Conservation (phyloP, 1,140 invertebrate genomes). For the Homalodisca vitripennis region DNA sequence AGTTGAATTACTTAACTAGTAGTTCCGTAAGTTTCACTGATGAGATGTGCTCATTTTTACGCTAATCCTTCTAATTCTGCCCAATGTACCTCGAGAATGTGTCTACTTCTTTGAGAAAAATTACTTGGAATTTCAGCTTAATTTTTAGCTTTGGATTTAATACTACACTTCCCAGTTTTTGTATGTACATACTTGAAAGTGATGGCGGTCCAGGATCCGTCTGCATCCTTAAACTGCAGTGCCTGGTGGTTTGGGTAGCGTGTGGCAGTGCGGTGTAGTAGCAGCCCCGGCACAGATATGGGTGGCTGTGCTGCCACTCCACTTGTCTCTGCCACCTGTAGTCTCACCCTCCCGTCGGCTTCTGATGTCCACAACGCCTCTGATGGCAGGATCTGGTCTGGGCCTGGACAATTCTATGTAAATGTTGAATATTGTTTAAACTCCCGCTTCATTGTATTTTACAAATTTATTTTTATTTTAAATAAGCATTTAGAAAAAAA, state of each 20-base stretch:
- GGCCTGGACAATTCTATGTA: no score
- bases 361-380: constrained; percentile 54
- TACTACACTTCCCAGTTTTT: background rate
- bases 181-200: constrained; percentile 63
- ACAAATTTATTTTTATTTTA: no score
- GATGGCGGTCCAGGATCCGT: constrained; percentile 58
- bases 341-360: constrained; percentile 62
- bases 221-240: constrained; percentile 59
- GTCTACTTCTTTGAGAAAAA: no score
- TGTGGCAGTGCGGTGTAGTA: constrained; percentile 61
- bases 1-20: no score
- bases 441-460: no score
- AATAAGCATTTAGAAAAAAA: no score
- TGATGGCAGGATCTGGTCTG: constrained; percentile 65
- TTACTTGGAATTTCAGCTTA: no score
- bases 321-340: constrained; percentile 55
- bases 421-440: no score
- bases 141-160: background rate
- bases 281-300: constrained; percentile 74
- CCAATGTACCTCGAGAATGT: no score
- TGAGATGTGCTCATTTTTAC: no score
- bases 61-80: no score
- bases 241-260: constrained; percentile 68
- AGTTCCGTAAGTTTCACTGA: no score
- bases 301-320: constrained; percentile 57